Evolutionary conservation across 2,113 vertebrate genomes (phyloP).

Genomic region (Cranoglanis bouderius): DNA sequence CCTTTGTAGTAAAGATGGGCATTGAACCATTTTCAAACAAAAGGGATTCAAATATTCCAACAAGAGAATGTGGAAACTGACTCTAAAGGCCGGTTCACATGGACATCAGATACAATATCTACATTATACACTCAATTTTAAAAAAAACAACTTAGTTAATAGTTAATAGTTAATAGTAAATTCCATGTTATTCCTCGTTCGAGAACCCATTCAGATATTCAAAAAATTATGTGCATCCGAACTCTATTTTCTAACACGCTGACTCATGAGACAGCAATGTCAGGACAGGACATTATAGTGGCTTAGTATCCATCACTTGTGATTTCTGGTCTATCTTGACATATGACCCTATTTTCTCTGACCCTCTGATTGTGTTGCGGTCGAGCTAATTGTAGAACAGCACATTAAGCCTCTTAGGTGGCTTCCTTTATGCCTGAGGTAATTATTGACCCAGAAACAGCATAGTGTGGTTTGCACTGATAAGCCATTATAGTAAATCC

Average conservation of each 20-base stretch:
- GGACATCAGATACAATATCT: neutral
- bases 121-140: neutral
- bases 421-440: neutral
- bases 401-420: slow-evolving; percentile 1
- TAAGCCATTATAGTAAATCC: slow-evolving; percentile 16
- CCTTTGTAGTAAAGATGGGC: neutral
- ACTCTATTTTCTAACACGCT: neutral
- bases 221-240: neutral
- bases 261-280: neutral
- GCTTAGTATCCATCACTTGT: neutral
- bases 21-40: neutral
- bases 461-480: neutral
- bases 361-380: neutral
- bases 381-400: neutral
- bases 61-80: neutral
- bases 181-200: neutral
- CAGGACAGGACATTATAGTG: neutral
- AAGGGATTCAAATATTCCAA: neutral
- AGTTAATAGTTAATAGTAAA: too few species aligned
- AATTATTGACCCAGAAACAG: slow-evolving; percentile 11
- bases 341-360: neutral
- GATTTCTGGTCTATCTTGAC: neutral
- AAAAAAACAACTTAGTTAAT: neutral
- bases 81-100: neutral
- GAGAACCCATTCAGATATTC: neutral